Evolutionary conservation across 2,797 vertebrate genomes (phyloP), one percentile per base, ranked within the genome.

Genomic region (Sebastolobus alascanus): DNA sequence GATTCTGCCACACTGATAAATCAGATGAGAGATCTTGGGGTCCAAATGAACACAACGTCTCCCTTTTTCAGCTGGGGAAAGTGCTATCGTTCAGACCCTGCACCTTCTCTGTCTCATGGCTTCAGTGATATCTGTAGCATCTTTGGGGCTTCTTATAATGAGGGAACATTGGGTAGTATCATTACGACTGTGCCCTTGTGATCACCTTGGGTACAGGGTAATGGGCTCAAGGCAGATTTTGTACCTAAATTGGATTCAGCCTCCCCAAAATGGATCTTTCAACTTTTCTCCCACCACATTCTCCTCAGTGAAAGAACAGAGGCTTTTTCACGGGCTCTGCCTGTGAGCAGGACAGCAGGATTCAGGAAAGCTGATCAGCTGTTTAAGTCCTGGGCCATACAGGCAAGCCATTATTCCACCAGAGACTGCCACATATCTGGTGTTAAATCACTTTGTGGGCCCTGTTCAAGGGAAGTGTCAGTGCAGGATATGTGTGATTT

Each of bases 341-440:
- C 11, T 4, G n/a, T 60, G 5, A 46, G 40, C 12, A 71, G 37
- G 56, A 18, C 64, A 63, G 27, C 20, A 35, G 37, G 11, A 14
- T 58, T 72, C 33, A 77, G 35, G 25, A 68, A 63, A 63, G 27
- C 20, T 31, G 55, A 65, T 22, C 54, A 69, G n/a, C 46, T 73
- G 40, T 67, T 52, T 50, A 67, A 55, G 33, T 66, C 54, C 33
- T 79, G 33, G n/a, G 33, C 50, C 55, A 58, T 16, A 38, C 37
- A 59, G 58, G 9, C 13, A 25, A 38, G 56, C 64, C 56, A n/a
- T 27, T 80, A 40, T 66, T 31, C 33, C 31, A 14, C 58, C 56
- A 54, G 22, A 66, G 31, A 33, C 46, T 63, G 43, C 14, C 25
- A 29, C 6, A 46, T 43, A 25, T 65, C 38, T 29, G 40, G 40